Base-by-base conservation (phyloP, 2,113 vertebrate genomes). In the Rhinoptilus africanus region DNA sequence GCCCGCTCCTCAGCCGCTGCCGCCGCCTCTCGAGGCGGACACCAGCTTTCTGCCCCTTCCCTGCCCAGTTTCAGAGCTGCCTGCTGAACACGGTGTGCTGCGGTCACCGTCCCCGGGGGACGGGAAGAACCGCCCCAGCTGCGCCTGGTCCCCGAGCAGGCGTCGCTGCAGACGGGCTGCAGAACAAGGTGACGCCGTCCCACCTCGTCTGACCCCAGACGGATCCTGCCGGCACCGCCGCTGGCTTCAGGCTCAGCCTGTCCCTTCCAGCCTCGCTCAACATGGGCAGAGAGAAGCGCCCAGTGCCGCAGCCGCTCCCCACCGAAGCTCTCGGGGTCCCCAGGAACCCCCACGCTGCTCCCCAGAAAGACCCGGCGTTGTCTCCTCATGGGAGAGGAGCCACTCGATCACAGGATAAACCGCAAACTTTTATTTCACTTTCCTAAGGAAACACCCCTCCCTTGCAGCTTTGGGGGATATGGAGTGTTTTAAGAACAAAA, bases 1-100 rank as follows among this genome's bases (percentile, higher is more conserved):
- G 1, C 5, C 80, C 39, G 11, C 11, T 45, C 8, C 8, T 5
- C 10, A 47, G 30, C 34, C 43, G n/a, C 50, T 51, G 51, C 72
- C 73, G 17, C n/a, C 14, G 4, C 1, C 10, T 6, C 57, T 19
- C 2, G 28, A 32, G 39, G 63, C 4, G 6, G 28, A 43, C 63
- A 14, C 63, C 63, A 66, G 39, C 63, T 66, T 9, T 41, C 13
- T 43, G 62, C 41, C 39, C 39, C 63, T 43, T 43, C 80, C 64
- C 68, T 75, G 66, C 26, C 51, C 81, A 97, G 98, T 98, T 98
- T 73, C 97, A 97, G 92, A 88, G 96, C 82, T 98, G 98, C 88
- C 92, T 98, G 93, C 76, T 98, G 95, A 82, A 50, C 26, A 96
- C 39, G 63, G 12, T 98, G 67, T 97, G 97, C 88, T 98, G 97